Base-by-base conservation (phyloP, 37 sponge, comb jelly and placozoan genomes). In the Chondrilla cf. caribensis region DNA sequence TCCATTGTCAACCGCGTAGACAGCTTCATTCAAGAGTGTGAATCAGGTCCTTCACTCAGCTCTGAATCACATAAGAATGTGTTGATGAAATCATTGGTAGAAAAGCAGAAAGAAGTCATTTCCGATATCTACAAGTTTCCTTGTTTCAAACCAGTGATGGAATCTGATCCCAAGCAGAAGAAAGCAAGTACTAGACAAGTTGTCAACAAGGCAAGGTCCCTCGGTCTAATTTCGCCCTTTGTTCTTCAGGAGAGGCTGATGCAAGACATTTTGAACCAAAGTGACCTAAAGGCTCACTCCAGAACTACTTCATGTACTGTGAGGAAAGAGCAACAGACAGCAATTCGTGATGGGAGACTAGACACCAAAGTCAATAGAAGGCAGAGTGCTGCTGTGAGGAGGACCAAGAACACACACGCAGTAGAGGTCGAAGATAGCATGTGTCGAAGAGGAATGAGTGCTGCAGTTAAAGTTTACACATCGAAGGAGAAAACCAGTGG, bases 401-500 rank as follows among this genome's bases (percentile, higher is more conserved):
- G 21, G 38, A 21, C 38, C 76, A 73, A 29, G 64, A 62, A n/a
- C 8, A 14, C 11, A 11, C 11, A 6, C 6, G 6, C 51, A 11
- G 11, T 11, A 47, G 51, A 47, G 51, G 51, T 14, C 11, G 9
- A 11, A 47, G 11, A 47, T 47, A 47, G 9, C 9, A 6, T 47
- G 11, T 11, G 51, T 47, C 51, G 11, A 11, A 47, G 51, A 11
- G 9, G 51, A 47, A 2, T 73, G 41, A 73, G 44, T 73, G 76
- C 76, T 39, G 76, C 76, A 73, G 25, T 73, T 41, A 73, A 37
- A 43, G 44, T 73, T n/a, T 73, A 73, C 43, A 40, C 6, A 28
- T 29, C 18, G 4, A 62, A 62, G 22, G 25, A 28, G 25, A 29
- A n/a, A 15, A 28, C 25, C 6, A n/a, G 6, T 29, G 64, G 29